A percentile compares a stretch with the other conserved stretches of the same genome.
These are phyloP conservation scores for Zygothrica quintamaculata DNA, from an alignment of 2,888 invertebrate genomes.

Conservation along the genomic window DNA sequence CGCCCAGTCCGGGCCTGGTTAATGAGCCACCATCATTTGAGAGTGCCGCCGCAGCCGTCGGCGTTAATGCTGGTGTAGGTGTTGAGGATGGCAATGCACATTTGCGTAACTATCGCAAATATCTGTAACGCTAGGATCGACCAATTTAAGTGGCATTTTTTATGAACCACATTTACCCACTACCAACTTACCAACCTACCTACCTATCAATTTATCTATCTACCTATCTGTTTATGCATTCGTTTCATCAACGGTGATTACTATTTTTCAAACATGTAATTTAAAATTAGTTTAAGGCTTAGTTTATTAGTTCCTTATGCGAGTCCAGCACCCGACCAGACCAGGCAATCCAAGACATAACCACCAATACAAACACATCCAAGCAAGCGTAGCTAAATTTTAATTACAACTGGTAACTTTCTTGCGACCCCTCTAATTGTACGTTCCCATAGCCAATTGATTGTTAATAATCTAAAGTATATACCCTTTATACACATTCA, in stretches of 20 bases:
- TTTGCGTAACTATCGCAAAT: slow-evolving; percentile 84
- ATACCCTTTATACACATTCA: slow-evolving; percentile 26
- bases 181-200: slow-evolving; percentile 14
- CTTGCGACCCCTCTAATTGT: slow-evolving; percentile 58
- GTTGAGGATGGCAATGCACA: slow-evolving; percentile 81
- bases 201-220: slow-evolving; percentile 23
- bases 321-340: slow-evolving; percentile 30
- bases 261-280: slow-evolving; percentile 54
- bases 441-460: slow-evolving; percentile 74
- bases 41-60: slow-evolving; percentile 84
- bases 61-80: slow-evolving; percentile 64
- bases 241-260: slow-evolving; percentile 50
- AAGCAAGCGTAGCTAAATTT: slow-evolving; percentile 48
- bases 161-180: slow-evolving; percentile 29
- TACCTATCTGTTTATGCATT: slow-evolving; percentile 44
- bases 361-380: slow-evolving; percentile 34
- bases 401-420: slow-evolving; percentile 39
- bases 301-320: slow-evolving; percentile 69
- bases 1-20: slow-evolving; percentile 81
- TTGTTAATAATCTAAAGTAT: slow-evolving; percentile 62
- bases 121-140: slow-evolving; percentile 81
- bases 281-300: slow-evolving; percentile 66
- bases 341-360: slow-evolving; percentile 31
- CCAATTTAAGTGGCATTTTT: slow-evolving; percentile 34
- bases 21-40: slow-evolving; percentile 84